Evolutionary conservation across 2,797 vertebrate genomes (phyloP).

Genomic region (Adelosebastes latens): DNA sequence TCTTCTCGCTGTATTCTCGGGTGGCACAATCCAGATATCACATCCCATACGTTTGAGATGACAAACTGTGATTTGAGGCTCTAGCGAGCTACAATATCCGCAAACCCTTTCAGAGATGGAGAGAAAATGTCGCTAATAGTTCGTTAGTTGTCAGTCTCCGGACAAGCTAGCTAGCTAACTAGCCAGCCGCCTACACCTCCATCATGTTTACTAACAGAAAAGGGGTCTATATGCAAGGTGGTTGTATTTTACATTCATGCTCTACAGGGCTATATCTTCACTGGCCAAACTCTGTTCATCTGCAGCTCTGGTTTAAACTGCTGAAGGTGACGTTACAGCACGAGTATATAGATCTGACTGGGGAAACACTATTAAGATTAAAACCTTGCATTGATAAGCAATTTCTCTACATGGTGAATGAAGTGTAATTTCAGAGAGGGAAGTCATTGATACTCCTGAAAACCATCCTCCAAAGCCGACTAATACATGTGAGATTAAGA

Average conservation of each 20-base stretch:
- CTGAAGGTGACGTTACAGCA: not conserved
- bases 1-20: too few species aligned
- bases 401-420: not conserved
- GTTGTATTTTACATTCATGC: not conserved
- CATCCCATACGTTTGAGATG: too few species aligned
- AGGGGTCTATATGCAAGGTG: not conserved
- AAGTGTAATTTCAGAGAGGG: not conserved
- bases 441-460: not conserved
- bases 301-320: not conserved
- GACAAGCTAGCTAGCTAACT: too few species aligned
- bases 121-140: too few species aligned
- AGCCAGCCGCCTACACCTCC: too few species aligned
- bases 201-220: too few species aligned
- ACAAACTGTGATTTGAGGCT: too few species aligned
- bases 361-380: not conserved
- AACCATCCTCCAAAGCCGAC: not conserved
- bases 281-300: not conserved
- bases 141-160: too few species aligned
- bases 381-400: not conserved
- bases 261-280: not conserved
- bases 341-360: not conserved
- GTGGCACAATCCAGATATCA: too few species aligned
- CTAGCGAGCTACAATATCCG: too few species aligned
- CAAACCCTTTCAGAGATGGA: too few species aligned
- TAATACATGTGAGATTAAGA: not conserved